phyloP scores from a whole-genome alignment of 2,888 invertebrate genomes.

The Epiblema foenella region DNA sequence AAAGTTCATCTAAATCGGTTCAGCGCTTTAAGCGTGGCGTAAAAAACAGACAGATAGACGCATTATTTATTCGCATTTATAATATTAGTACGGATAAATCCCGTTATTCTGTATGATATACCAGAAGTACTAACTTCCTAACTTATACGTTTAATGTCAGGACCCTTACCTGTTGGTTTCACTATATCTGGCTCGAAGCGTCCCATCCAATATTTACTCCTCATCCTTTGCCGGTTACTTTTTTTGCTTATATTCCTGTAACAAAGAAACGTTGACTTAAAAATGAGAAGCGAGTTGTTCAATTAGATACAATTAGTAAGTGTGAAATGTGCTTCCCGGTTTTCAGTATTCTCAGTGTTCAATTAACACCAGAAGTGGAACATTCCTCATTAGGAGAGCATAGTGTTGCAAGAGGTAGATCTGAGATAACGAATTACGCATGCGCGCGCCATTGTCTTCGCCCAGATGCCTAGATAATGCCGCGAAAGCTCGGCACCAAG shows the following conservation, averaged over 20 bases:
- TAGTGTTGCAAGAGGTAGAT: slow-evolving; percentile 79
- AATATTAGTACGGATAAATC: no score
- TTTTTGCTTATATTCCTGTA: slow-evolving; percentile 64
- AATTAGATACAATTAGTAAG: slow-evolving; percentile 68
- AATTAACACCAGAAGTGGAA: slow-evolving; percentile 73
- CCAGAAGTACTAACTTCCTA: background rate
- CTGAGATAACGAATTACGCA: slow-evolving; percentile 82
- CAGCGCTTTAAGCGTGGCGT: no score
- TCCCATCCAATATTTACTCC: slow-evolving; percentile 79
- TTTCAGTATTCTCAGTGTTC: slow-evolving; percentile 62
- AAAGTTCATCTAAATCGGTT: no score
- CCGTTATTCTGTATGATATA: no score
- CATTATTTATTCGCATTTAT: no score
- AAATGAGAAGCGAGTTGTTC: slow-evolving; percentile 48
- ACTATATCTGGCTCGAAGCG: slow-evolving; percentile 70
- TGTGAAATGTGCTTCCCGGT: slow-evolving; percentile 56
- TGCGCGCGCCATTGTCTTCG: slow-evolving; percentile 80
- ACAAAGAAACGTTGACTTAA: slow-evolving; percentile 53
- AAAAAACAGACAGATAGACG: no score
- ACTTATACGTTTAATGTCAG: background rate
- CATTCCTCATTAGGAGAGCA: slow-evolving; percentile 80
- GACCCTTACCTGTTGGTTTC: slow-evolving; percentile 73
- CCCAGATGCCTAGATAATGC: slow-evolving; percentile 71
- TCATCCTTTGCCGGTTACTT: slow-evolving; percentile 79
- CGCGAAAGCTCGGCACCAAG: slow-evolving; percentile 66